Conservation (phyloP, 2,113 vertebrate genomes). For the Narcine bancroftii region DNA sequence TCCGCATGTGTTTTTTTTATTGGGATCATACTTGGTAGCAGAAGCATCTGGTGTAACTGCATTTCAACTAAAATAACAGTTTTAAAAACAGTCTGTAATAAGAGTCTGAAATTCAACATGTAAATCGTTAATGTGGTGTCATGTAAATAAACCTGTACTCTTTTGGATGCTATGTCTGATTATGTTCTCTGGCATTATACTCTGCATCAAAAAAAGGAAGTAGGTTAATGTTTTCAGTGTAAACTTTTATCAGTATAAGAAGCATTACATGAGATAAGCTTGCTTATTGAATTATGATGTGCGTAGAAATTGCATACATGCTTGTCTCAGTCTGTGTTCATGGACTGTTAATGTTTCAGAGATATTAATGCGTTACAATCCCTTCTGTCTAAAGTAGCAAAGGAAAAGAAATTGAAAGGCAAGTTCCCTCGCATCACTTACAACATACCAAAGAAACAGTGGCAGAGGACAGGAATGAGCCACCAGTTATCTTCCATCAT, state of each 20-base stretch:
- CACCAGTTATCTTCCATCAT: neutral
- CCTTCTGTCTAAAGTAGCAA: neutral
- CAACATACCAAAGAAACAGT: neutral
- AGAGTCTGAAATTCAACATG: no score
- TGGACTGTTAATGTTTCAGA: neutral
- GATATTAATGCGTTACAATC: neutral
- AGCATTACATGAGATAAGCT: neutral
- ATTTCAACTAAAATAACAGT: no score
- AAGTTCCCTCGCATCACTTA: neutral
- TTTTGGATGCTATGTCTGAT: no score
- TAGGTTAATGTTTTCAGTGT: neutral
- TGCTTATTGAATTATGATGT: neutral
- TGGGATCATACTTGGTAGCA: no score
- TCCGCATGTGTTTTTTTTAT: no score
- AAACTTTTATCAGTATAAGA: neutral
- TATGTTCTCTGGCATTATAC: neutral
- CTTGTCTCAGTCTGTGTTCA: neutral
- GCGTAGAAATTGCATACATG: neutral
- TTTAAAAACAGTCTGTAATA: no score
- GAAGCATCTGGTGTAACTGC: no score
- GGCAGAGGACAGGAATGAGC: neutral
- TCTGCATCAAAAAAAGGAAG: neutral
- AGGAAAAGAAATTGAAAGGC: slow-evolving; percentile 3
- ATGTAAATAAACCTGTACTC: no score
- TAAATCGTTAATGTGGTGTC: no score